Evolutionary conservation across 1,140 invertebrate species (phyloP), one percentile per base, ranked within the genome.

Genomic region (Drosophila ironensis): DNA sequence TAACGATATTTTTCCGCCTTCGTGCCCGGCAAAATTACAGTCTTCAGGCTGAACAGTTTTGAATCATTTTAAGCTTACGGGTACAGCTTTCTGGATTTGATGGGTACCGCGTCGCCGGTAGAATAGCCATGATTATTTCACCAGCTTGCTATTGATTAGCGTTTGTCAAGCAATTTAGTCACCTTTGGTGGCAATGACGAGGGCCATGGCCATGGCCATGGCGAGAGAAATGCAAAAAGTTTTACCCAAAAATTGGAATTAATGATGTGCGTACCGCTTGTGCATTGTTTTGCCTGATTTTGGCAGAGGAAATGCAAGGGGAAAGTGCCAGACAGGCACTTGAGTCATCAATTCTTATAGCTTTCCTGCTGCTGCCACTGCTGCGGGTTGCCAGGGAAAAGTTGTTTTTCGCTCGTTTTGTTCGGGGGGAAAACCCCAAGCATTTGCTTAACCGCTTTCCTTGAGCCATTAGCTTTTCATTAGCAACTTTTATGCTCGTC

Each of bases 391-490:
- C n/a, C n/a, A n/a, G n/a, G n/a, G n/a, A n/a, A n/a, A n/a, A n/a
- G n/a, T n/a, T n/a, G 17, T 42, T 51, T 54, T 37, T 9, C 9
- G 1, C 1, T 7, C 42, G 12, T 57, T 16, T 19, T 11, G 4
- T 12, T 16, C 19, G 11, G 3, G 11, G 8, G 17, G 2, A 6
- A 9, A 6, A 28, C 9, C 8, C 2, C 33, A 24, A 16, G 8
- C 44, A 64, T 48, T 61, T 61, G 28, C 42, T 25, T 60, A 59
- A 61, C 38, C 41, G 59, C 56, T 47, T 47, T 52, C 46, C 37
- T 52, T 66, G 37, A 52, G 66, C 51, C 64, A 56, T 68, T 68
- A 68, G 63, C 52, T 59, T 69, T 70, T 70, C 52, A 69, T 70
- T 48, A 69, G 66, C 66, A 46, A 69, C 44, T 69, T 69, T 70